A percentile compares a stretch with the other conserved stretches of the same genome.
These are phyloP conservation scores for Lutjanus campechanus DNA, from an alignment of 2,797 vertebrate species.

Conservation along the genomic window DNA sequence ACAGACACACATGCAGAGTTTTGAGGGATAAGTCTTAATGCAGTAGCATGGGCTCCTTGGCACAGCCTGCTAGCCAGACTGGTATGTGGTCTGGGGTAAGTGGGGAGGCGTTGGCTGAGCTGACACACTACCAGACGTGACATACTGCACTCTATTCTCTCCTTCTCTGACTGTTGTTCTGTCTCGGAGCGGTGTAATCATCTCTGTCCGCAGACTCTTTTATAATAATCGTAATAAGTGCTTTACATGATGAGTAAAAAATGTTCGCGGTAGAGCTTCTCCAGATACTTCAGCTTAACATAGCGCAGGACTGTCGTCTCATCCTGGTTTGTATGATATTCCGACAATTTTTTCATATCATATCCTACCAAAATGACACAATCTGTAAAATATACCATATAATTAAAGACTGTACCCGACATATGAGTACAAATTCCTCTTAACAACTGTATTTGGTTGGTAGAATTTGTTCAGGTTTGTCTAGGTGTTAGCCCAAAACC, in stretches of 20 bases:
- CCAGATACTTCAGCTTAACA: background rate
- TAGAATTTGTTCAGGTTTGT: constrained; percentile 3
- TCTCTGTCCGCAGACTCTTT: constrained; percentile 47
- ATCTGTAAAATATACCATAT: background rate
- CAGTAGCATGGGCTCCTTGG: constrained; percentile 75
- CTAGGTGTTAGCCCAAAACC: background rate
- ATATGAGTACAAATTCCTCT: too few species aligned
- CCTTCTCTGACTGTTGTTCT: constrained; percentile 66
- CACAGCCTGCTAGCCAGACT: constrained; percentile 77
- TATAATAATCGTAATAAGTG: constrained; percentile 41
- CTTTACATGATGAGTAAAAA: constrained; percentile 32
- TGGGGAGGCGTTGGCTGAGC: constrained; percentile 79
- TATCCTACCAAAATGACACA: background rate
- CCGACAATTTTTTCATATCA: background rate
- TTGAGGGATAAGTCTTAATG: constrained; percentile 77
- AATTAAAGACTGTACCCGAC: background rate
- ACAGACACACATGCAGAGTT: constrained; percentile 71
- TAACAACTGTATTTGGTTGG: too few species aligned
- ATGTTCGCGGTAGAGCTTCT: background rate
- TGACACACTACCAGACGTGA: constrained; percentile 79
- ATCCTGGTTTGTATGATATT: background rate
- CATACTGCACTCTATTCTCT: constrained; percentile 72
- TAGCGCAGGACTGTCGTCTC: background rate
- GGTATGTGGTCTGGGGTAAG: constrained; percentile 81
- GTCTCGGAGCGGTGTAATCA: constrained; percentile 51